phyloP scores from a whole-genome alignment of 2,797 vertebrate genomes.

The Glossophaga mutica region DNA sequence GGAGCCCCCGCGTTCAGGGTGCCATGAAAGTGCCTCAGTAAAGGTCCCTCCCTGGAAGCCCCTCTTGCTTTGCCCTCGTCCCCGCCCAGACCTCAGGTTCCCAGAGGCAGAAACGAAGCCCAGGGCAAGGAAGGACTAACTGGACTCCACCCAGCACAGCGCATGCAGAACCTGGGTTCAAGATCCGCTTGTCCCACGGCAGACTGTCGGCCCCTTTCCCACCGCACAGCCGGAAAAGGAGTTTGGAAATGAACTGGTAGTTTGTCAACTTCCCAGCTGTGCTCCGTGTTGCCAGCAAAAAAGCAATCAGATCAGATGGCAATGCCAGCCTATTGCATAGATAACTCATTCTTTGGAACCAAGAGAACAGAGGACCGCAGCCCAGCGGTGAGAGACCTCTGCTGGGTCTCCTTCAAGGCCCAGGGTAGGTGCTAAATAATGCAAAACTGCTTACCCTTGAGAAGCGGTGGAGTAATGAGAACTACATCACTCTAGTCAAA shows the following conservation, averaged over 20 bases:
- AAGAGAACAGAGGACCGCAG: not conserved
- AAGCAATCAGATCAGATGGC: not conserved
- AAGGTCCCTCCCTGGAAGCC: rapidly evolving
- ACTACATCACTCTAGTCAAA: not conserved
- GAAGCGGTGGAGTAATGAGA: not conserved
- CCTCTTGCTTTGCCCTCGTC: not conserved
- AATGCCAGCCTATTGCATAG: not conserved
- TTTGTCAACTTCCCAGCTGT: not conserved
- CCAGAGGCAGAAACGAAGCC: not conserved
- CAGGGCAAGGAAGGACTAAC: not conserved
- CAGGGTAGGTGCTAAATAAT: not conserved
- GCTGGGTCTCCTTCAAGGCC: not conserved
- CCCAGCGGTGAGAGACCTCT: not conserved
- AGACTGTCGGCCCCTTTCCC: rapidly evolving
- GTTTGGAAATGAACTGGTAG: not conserved
- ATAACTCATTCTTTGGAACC: rapidly evolving
- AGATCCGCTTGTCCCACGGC: not conserved
- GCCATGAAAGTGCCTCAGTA: rapidly evolving
- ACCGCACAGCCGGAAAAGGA: not conserved
- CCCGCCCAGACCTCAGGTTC: not conserved
- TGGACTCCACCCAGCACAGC: rapidly evolving
- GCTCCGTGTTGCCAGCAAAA: not conserved
- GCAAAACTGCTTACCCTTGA: slow-evolving; percentile 40
- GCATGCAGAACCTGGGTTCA: not conserved
- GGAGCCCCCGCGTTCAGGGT: too few species aligned